phyloP scores from a whole-genome alignment of 2,797 vertebrate species.

The Galaxias olidus region DNA sequence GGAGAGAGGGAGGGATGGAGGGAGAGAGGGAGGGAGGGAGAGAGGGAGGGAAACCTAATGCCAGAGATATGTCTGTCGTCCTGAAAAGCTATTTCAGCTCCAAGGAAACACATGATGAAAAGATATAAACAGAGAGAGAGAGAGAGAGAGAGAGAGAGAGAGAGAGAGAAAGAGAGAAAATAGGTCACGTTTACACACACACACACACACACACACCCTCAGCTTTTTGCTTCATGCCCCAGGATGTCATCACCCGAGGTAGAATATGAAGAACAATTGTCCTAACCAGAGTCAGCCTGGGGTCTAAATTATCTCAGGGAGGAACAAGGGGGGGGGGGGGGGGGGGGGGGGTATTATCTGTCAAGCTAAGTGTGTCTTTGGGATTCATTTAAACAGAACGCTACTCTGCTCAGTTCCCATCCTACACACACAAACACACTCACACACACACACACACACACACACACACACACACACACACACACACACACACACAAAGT shows the following conservation, averaged over 20 bases:
- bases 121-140: constrained; percentile 29
- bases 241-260: constrained; percentile 48
- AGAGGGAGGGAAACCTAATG: constrained; percentile 3
- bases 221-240: constrained; percentile 36
- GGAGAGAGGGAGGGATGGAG: background rate
- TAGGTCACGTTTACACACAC: constrained; percentile 19
- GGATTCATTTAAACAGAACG: too few relatives aligned
- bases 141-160: too few relatives aligned
- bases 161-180: constrained; percentile 58
- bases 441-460: too few relatives aligned
- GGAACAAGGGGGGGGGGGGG: too few relatives aligned
- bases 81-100: constrained; percentile 30
- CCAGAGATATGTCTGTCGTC: constrained; percentile 16
- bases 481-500: too few relatives aligned
- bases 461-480: too few relatives aligned
- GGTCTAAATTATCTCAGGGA: constrained; percentile 57
- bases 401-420: too few relatives aligned
- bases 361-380: too few relatives aligned
- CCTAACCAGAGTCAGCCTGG: constrained; percentile 58
- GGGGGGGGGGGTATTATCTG: too few relatives aligned
- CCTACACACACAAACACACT: too few relatives aligned
- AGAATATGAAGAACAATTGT: constrained; percentile 68
- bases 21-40: background rate
- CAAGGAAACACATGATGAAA: constrained; percentile 38
- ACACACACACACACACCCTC: constrained; percentile 28